A percentile compares a stretch with the other conserved stretches of the same genome.
These are phyloP conservation scores for Carollia perspicillata DNA, from an alignment of 2,113 vertebrate species.

Conservation along the genomic window DNA sequence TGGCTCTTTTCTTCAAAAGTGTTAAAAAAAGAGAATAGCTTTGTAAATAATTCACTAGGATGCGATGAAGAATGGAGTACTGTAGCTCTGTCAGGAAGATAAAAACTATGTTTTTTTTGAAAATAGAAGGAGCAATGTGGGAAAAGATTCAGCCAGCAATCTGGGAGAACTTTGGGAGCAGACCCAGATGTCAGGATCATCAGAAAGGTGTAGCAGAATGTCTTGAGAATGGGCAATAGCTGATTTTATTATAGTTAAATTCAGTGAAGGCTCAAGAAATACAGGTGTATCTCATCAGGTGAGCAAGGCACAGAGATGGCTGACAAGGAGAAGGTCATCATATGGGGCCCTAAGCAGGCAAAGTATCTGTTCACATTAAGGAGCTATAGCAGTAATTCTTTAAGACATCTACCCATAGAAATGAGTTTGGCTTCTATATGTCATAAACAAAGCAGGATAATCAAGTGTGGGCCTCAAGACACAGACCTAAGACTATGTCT, in stretches of 20 bases:
- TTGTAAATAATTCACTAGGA: neutral
- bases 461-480: neutral
- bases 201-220: neutral
- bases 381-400: neutral
- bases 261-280: neutral
- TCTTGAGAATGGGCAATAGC: neutral
- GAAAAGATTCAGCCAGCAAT: neutral
- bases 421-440: neutral
- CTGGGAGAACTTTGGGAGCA: neutral
- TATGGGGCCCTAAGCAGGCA: neutral
- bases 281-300: neutral
- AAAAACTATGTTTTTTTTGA: neutral
- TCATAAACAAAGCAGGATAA: neutral
- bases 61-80: neutral
- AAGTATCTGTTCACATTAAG: neutral
- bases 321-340: neutral
- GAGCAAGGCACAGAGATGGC: neutral
- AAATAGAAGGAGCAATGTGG: neutral
- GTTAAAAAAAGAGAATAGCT: neutral
- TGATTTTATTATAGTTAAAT: neutral
- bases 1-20: neutral
- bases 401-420: neutral
- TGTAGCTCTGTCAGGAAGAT: neutral
- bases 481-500: neutral
- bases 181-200: neutral